Conservation (phyloP, 2,113 vertebrate species). For the Prunella fulvescens region DNA sequence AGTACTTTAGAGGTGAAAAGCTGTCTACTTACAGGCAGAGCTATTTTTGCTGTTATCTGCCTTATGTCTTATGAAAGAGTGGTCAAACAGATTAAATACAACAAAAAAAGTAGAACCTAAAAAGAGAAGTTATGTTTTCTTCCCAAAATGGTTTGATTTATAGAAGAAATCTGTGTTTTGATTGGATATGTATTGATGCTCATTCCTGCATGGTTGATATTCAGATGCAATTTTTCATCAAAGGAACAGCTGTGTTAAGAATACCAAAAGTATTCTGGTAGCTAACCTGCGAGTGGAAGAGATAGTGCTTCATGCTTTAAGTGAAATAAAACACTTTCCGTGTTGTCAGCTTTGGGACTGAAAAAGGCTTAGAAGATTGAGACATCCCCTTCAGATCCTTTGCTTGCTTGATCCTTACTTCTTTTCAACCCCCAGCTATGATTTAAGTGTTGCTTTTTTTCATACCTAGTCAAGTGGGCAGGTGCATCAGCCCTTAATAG, state of each 20-base stretch:
- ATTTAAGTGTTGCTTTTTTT: not conserved
- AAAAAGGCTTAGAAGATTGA: not conserved
- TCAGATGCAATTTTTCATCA: not conserved
- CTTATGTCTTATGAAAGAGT: not conserved
- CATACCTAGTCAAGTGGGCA: not conserved
- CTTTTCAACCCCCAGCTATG: not conserved
- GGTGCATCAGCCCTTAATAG: accelerated
- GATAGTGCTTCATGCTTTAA: not conserved
- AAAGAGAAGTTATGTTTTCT: not conserved
- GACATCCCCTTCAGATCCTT: not conserved
- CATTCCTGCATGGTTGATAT: not conserved
- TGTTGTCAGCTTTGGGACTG: not conserved
- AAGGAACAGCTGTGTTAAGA: not conserved
- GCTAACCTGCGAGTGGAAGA: not conserved
- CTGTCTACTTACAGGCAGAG: not conserved
- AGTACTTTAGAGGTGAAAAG: not conserved
- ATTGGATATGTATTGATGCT: not conserved
- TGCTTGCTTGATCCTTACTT: not conserved
- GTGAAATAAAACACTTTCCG: not conserved
- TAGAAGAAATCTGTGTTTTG: not conserved
- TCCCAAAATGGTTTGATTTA: not conserved
- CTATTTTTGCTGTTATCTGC: not conserved
- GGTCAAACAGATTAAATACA: not conserved
- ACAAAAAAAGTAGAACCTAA: not conserved
- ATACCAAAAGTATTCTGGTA: not conserved